These are phyloP conservation scores for Apotomis capreana DNA, from an alignment of 2,888 invertebrate genomes.

Conservation along the genomic window DNA sequence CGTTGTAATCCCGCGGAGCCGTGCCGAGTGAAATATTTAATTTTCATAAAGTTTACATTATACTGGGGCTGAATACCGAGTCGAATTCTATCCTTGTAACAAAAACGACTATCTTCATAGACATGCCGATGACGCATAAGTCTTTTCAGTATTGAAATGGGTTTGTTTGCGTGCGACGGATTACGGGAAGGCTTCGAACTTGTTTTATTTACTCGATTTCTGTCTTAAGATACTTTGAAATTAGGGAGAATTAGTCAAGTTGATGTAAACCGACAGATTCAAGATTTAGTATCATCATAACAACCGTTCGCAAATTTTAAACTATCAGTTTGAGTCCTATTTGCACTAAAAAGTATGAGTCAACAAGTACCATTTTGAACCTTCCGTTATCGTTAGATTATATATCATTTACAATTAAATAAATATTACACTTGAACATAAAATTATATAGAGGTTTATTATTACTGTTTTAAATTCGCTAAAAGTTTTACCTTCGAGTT, in stretches of 20 bases:
- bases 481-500: neutral
- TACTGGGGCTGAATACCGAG: slow-evolving; percentile 44
- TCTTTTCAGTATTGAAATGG: neutral
- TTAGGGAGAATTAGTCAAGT: neutral
- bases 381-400: too few species aligned
- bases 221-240: slow-evolving; percentile 2
- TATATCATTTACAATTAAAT: too few species aligned
- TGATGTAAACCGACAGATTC: neutral
- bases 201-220: slow-evolving; percentile 32
- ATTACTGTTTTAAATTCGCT: too few species aligned
- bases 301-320: too few species aligned
- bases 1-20: slow-evolving; percentile 77
- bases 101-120: slow-evolving; percentile 3
- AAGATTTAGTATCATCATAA: too few species aligned
- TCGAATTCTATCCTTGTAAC: slow-evolving; percentile 10
- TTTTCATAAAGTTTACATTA: slow-evolving; percentile 82
- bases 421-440: too few species aligned
- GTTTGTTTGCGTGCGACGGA: slow-evolving; percentile 27
- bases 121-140: neutral
- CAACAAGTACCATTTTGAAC: too few species aligned
- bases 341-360: too few species aligned
- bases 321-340: neutral
- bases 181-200: slow-evolving; percentile 31
- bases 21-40: slow-evolving; percentile 80
- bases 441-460: too few species aligned